A percentile compares a stretch with the other conserved stretches of the same genome.
Evolutionary conservation across 2,113 vertebrate genomes (phyloP).

Genomic region (Nibea coibor): DNA sequence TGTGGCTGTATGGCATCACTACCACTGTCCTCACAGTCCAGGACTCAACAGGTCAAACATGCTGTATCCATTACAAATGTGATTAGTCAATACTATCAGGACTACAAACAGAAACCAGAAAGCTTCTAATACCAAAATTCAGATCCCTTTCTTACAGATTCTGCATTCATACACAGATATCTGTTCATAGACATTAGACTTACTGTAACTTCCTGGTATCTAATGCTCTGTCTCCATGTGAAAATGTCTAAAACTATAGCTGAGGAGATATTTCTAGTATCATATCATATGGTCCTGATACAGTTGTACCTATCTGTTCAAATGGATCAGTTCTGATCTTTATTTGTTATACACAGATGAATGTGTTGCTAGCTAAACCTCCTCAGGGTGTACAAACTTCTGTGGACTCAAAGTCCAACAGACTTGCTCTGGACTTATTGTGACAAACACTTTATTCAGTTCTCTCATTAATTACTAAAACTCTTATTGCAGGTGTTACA

Average conservation of each 20-base stretch:
- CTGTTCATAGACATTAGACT: too few relatives aligned
- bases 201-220: not conserved
- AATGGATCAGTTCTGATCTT: not conserved
- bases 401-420: too few relatives aligned
- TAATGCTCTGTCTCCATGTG: not conserved
- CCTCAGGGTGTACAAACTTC: not conserved
- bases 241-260: not conserved
- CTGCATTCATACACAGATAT: too few relatives aligned
- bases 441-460: not conserved
- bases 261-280: too few relatives aligned
- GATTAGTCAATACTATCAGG: too few relatives aligned
- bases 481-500: slow-evolving; percentile 83
- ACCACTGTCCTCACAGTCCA: slow-evolving; percentile 62
- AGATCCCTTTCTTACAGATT: too few relatives aligned
- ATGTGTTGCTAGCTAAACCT: not conserved
- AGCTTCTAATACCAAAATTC: too few relatives aligned
- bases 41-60: slow-evolving; percentile 69
- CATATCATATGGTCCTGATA: not conserved
- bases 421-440: not conserved
- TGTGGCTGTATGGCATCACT: slow-evolving; percentile 84
- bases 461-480: not conserved
- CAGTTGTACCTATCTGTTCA: not conserved
- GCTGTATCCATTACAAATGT: not conserved
- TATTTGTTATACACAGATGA: not conserved
- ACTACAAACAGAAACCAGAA: too few relatives aligned